Base-by-base conservation (phyloP, 2,113 vertebrate genomes). In the Caranx melampygus region DNA sequence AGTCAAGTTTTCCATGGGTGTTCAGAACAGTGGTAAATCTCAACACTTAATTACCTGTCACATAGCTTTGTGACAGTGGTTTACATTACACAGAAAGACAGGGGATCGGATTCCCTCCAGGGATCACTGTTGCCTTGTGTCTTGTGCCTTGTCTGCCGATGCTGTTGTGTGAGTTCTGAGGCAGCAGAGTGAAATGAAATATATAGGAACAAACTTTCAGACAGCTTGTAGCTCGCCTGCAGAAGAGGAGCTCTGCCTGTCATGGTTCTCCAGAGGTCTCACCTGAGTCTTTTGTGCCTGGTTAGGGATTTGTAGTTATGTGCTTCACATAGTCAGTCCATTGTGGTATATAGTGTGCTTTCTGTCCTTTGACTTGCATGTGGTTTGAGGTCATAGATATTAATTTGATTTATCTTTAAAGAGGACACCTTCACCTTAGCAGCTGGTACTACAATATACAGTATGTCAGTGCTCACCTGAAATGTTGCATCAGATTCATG, bases 181-280 rank as follows among this genome's bases (percentile, higher is more conserved):
- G 34, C 59, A 77, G 33, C 44, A 66, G 61, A 66, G 4, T 47
- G 47, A 67, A 81, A 78, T 33, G 58, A 42, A 82, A 82, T 67
- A 45, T 10, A 70, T 8, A 37, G 55, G 35, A 79, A 79, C 26
- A 64, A 44, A 71, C 26, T 34, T 10, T 71, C 35, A 71, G 59
- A 67, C 78, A 90, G 71, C 67, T 77, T 61, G 42, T 40, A 80
- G 75, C 57, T 58, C 60, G 65, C 80, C 45, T 75, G 66, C 62
- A 87, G 37, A 75, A 64, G 66, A 63, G 4, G 13, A 75, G 44
- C 66, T 72, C 35, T 69, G 57, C 64, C 67, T 72, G 66, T 61
- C 66, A 62, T 3, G 13, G 11, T n/a, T n/a, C 62, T 79, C 54
- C 54, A 72, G 64, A 78, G 47, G 40, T 72, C 59, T 70, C 51